phyloP scores from a whole-genome alignment of 2,113 vertebrate genomes.

The Amazona guildingii region DNA sequence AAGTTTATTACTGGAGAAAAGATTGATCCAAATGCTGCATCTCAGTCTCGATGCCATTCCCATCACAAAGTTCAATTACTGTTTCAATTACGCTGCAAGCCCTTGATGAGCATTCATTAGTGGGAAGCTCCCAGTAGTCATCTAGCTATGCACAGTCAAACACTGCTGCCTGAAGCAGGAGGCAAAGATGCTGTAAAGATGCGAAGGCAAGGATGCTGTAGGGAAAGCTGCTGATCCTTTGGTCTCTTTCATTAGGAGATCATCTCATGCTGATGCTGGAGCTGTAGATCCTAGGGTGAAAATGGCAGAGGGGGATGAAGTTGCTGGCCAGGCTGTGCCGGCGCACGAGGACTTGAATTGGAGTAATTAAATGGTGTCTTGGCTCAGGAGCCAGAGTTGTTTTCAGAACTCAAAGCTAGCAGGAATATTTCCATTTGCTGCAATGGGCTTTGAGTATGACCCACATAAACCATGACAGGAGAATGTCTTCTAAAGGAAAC shows the following conservation, averaged over 20 bases:
- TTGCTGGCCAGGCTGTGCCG: background rate
- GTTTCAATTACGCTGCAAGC: slow-evolving; percentile 11
- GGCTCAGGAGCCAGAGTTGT: background rate
- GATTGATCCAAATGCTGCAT: background rate
- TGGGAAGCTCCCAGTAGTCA: background rate
- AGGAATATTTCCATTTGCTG: background rate
- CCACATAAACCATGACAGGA: background rate
- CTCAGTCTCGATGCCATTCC: background rate
- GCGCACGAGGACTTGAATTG: rapidly evolving
- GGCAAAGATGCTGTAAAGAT: slow-evolving; percentile 13
- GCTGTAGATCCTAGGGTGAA: background rate
- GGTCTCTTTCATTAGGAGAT: background rate
- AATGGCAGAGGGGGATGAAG: background rate
- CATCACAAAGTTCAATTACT: slow-evolving; percentile 43
- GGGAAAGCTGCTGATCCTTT: background rate
- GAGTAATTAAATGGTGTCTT: background rate
- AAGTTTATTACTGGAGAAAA: background rate
- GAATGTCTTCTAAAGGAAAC: background rate
- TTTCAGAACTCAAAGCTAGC: background rate
- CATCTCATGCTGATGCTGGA: background rate
- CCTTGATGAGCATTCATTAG: slow-evolving; percentile 34
- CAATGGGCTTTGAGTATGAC: background rate
- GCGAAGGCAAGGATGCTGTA: background rate
- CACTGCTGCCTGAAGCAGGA: background rate
- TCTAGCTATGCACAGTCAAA: slow-evolving; percentile 22